A percentile compares a stretch with the other conserved stretches of the same genome.
These are phyloP conservation scores for Dipodomys stephensi DNA, from an alignment of 2,113 vertebrate species.

Conservation along the genomic window DNA sequence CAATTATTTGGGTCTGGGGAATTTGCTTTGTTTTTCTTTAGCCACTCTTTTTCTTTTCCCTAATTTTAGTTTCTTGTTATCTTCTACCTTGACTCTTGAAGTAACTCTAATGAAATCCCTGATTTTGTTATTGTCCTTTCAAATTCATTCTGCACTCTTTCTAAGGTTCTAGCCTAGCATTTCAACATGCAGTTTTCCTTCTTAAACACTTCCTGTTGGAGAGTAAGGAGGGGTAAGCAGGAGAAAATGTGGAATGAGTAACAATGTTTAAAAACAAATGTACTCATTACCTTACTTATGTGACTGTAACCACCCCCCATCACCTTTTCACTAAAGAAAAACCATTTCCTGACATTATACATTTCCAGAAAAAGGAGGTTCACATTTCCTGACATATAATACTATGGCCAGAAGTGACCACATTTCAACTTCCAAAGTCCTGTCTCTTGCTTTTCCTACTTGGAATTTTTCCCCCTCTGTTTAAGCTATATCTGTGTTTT, in stretches of 20 bases:
- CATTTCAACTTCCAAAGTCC: not conserved
- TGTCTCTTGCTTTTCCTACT: not conserved
- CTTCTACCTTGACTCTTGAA: not conserved
- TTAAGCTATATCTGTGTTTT: not conserved
- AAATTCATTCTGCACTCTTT: not conserved
- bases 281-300: no score
- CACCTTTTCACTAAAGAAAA: no score
- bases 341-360: not conserved
- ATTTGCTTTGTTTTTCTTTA: not conserved
- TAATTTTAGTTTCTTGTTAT: not conserved
- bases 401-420: not conserved
- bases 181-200: not conserved
- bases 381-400: not conserved
- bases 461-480: not conserved
- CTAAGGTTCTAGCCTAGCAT: not conserved
- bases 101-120: not conserved
- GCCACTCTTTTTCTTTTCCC: not conserved
- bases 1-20: not conserved
- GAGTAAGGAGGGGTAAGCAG: no score
- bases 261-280: no score
- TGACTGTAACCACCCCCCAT: no score
- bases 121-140: not conserved
- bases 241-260: no score
- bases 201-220: not conserved
- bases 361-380: not conserved